Conservation (phyloP, 2,113 vertebrate genomes). For the Albula goreensis region DNA sequence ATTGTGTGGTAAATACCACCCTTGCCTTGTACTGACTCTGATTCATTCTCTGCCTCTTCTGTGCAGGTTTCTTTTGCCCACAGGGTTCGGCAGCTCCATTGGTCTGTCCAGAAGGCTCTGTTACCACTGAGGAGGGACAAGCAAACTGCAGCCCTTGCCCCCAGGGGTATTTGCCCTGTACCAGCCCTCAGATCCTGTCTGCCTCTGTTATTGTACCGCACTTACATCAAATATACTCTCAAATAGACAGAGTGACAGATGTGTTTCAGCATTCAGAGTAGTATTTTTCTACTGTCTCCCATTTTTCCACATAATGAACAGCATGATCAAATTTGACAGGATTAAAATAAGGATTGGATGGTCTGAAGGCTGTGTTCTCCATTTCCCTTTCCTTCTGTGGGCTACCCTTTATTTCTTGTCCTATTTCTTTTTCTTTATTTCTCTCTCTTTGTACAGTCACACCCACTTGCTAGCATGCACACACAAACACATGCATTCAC, state of each 20-base stretch:
- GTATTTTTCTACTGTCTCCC: no score
- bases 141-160: slow-evolving; percentile 78
- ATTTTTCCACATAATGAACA: no score
- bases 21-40: slow-evolving; percentile 5
- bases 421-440: neutral
- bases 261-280: no score
- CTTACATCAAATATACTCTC: slow-evolving; percentile 20
- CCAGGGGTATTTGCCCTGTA: slow-evolving; percentile 71
- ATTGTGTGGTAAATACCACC: no score
- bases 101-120: slow-evolving; percentile 77
- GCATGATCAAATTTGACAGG: no score
- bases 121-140: slow-evolving; percentile 67
- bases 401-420: no score
- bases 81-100: slow-evolving; percentile 69
- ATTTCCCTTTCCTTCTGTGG: no score
- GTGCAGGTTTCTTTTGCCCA: slow-evolving; percentile 84
- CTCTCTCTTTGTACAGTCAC: neutral
- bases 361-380: neutral
- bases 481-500: neutral
- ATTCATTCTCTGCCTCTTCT: slow-evolving; percentile 14
- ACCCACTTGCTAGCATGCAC: no score
- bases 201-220: neutral
- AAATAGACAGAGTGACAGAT: neutral
- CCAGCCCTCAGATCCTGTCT: neutral
- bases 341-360: neutral